Conservation (phyloP, 1,140 invertebrate species). For the Drosophila ohnishii region DNA sequence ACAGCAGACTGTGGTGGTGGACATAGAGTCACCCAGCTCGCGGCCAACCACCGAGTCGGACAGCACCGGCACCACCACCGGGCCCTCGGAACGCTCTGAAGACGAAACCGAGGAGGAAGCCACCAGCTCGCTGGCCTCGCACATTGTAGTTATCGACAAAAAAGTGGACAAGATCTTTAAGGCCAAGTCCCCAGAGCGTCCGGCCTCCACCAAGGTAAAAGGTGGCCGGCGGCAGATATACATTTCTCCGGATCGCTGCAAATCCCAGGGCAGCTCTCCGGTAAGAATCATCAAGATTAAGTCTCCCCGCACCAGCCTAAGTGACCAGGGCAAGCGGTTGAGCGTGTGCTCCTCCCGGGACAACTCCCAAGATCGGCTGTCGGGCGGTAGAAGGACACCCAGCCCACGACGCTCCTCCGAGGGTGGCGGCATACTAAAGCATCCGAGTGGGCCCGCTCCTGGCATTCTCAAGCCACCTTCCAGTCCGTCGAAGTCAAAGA, state of each 20-base stretch:
- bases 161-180: constrained; percentile 82
- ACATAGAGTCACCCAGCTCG: constrained; percentile 72
- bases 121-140: constrained; percentile 46
- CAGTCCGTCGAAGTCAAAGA: constrained; percentile 78
- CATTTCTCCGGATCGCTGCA: constrained; percentile 81
- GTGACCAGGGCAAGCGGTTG: constrained; percentile 74
- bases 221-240: constrained; percentile 72
- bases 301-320: constrained; percentile 73
- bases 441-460: constrained; percentile 51
- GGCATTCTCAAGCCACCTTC: constrained; percentile 77
- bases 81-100: constrained; percentile 71
- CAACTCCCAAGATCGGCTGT: constrained; percentile 75
- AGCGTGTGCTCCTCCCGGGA: constrained; percentile 75
- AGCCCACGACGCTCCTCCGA: constrained; percentile 77
- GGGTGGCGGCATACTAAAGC: constrained; percentile 78
- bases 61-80: constrained; percentile 71
- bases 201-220: constrained; percentile 46
- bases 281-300: constrained; percentile 83
- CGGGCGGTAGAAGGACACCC: constrained; percentile 70
- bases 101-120: constrained; percentile 76
- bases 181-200: constrained; percentile 67
- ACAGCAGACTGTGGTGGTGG: constrained; percentile 72
- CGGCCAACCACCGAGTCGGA: constrained; percentile 73
- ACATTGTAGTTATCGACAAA: constrained; percentile 79
- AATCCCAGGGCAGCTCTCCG: constrained; percentile 79